Conservation (phyloP, 2,888 invertebrate species). For the Leptinotarsa tumamoca region DNA sequence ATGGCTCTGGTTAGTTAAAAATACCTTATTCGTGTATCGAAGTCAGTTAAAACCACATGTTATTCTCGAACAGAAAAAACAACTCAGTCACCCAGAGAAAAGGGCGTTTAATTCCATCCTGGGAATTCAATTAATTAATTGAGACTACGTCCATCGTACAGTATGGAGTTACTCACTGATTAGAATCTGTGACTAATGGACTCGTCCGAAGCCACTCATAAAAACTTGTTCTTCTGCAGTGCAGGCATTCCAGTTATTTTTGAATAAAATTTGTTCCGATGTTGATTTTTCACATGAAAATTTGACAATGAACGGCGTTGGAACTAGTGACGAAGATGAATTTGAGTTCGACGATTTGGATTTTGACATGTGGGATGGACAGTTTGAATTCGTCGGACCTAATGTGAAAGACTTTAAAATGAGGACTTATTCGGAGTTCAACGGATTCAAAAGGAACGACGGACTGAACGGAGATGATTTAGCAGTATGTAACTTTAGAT, state of each 20-base stretch:
- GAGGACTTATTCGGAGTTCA: constrained; percentile 67
- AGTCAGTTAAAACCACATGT: background rate
- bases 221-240: background rate
- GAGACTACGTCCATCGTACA: background rate
- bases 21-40: background rate
- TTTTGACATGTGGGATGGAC: constrained; percentile 91
- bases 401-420: constrained; percentile 40
- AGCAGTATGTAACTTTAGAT: constrained; percentile 65
- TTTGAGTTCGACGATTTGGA: constrained; percentile 73
- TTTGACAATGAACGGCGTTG: constrained; percentile 33
- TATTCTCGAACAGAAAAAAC: background rate
- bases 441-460: constrained; percentile 67
- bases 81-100: background rate
- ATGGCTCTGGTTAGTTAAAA: background rate
- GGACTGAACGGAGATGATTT: constrained; percentile 72
- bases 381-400: constrained; percentile 85
- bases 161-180: constrained; percentile 1
- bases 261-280: background rate
- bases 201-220: background rate
- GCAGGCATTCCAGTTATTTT: constrained; percentile 9
- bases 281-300: constrained; percentile 4
- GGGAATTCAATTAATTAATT: background rate
- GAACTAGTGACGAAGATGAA: constrained; percentile 57
- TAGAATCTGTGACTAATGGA: constrained; percentile 8
- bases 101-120: background rate